phyloP scores from a whole-genome alignment of 35 echinoderm and acorn worm species.

The Stichopus chloronotus region DNA sequence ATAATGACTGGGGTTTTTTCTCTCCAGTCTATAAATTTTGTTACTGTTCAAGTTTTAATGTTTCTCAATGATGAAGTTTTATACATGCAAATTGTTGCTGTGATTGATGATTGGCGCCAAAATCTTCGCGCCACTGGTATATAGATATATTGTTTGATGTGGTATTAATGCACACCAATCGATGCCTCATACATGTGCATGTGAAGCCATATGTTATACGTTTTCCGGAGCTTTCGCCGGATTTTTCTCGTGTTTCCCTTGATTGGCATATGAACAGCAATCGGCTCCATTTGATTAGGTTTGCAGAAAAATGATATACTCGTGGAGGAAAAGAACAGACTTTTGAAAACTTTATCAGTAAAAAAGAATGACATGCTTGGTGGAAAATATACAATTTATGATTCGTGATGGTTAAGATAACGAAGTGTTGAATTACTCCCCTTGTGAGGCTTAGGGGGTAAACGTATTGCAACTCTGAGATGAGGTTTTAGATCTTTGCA shows the following conservation, averaged over 20 bases:
- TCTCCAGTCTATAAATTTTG: not conserved
- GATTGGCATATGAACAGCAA: constrained; percentile 22
- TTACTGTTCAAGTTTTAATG: constrained; percentile 11
- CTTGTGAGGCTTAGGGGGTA: not conserved
- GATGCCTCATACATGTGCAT: not conserved
- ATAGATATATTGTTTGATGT: constrained; percentile 10
- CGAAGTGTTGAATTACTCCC: not conserved
- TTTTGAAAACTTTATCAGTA: constrained; percentile 10
- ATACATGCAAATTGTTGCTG: constrained; percentile 40
- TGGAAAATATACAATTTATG: constrained; percentile 9
- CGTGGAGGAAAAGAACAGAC: not conserved
- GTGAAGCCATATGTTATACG: not conserved
- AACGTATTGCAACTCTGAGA: not conserved
- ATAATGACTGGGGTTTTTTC: not conserved
- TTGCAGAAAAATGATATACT: constrained; percentile 28
- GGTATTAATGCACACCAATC: constrained; percentile 4
- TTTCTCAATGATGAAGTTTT: constrained; percentile 35
- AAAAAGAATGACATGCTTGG: constrained; percentile 11
- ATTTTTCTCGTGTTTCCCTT: constrained; percentile 43
- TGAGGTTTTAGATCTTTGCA: not conserved
- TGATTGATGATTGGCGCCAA: constrained; percentile 47
- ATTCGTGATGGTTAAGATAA: constrained; percentile 17
- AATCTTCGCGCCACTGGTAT: constrained; percentile 10
- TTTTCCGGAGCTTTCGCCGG: not conserved
- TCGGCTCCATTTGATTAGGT: constrained; percentile 27